Evolutionary conservation across 1,140 invertebrate species (phyloP).

Genomic region (Rhynchophorus ferrugineus): DNA sequence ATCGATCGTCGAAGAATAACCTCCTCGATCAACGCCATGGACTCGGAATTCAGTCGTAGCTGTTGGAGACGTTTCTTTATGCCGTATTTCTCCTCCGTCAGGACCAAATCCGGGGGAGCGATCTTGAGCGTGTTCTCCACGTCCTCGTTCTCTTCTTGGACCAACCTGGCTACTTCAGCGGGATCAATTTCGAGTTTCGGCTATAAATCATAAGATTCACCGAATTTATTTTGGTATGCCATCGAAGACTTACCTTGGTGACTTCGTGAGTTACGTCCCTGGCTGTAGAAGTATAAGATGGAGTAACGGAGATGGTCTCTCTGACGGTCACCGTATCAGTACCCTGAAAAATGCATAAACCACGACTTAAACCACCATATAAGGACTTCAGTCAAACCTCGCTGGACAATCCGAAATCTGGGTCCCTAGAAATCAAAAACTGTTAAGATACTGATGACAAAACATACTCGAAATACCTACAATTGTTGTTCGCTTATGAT

Average conservation of each 20-base stretch:
- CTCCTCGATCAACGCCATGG: conserved; percentile 24
- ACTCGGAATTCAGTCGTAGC: conserved; percentile 25
- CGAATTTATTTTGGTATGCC: background rate
- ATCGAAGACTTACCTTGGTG: conserved; percentile 3
- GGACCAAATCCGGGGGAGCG: conserved; percentile 23
- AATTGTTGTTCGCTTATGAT: conserved; percentile 21
- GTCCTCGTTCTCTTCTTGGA: conserved; percentile 30
- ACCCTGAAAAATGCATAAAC: background rate
- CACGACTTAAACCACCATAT: background rate
- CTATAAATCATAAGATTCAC: conserved; percentile 1
- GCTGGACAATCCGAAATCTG: conserved; percentile 10
- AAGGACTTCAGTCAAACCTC: conserved; percentile 3
- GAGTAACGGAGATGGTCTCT: conserved; percentile 21
- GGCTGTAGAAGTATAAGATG: conserved; percentile 16
- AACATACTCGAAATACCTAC: conserved; percentile 5
- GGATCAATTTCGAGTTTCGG: conserved; percentile 17
- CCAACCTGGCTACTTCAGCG: conserved; percentile 20
- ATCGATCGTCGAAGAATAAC: conserved; percentile 6
- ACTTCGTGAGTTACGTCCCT: conserved; percentile 15
- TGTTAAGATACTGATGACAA: background rate
- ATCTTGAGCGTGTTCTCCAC: conserved; percentile 31
- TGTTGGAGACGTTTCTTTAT: conserved; percentile 25
- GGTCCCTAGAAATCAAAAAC: conserved; percentile 11
- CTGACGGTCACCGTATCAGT: conserved; percentile 18
- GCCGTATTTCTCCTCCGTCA: conserved; percentile 18